These are phyloP conservation scores for Hypercompe scribonia DNA, from an alignment of 2,888 invertebrate species.

Conservation along the genomic window DNA sequence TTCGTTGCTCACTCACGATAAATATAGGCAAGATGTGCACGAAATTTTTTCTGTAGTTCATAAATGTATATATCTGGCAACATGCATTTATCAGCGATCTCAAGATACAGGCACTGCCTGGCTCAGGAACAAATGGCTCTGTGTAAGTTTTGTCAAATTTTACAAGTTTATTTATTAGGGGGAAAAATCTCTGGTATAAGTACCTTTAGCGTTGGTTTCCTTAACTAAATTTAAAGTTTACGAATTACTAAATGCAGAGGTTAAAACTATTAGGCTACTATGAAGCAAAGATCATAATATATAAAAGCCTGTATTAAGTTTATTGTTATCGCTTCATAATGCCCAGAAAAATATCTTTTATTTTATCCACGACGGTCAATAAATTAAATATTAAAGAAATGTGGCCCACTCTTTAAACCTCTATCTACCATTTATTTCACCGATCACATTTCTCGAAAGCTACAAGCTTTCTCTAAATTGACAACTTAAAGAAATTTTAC, in stretches of 20 bases:
- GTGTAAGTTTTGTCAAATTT: neutral
- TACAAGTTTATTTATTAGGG: neutral
- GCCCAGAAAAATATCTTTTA: neutral
- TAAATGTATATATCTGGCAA: too few relatives aligned
- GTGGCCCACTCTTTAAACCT: neutral
- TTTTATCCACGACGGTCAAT: neutral
- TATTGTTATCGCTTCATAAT: neutral
- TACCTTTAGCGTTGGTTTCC: neutral
- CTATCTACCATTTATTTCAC: too few relatives aligned
- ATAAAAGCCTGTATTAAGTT: neutral
- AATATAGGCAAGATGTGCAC: too few relatives aligned
- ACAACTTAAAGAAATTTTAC: neutral
- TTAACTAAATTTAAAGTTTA: neutral
- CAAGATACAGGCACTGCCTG: too few relatives aligned
- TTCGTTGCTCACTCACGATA: too few relatives aligned
- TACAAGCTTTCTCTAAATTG: slow-evolving; percentile 3
- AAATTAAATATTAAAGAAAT: neutral
- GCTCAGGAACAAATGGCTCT: too few relatives aligned
- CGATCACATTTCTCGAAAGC: neutral
- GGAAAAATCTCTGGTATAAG: neutral
- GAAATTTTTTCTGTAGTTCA: too few relatives aligned
- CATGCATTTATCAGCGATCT: too few relatives aligned
- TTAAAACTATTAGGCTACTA: neutral
- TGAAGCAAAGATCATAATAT: neutral
- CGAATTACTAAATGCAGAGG: neutral